These are phyloP conservation scores for Pristis pectinata DNA, from an alignment of 2,797 vertebrate genomes.

Conservation along the genomic window DNA sequence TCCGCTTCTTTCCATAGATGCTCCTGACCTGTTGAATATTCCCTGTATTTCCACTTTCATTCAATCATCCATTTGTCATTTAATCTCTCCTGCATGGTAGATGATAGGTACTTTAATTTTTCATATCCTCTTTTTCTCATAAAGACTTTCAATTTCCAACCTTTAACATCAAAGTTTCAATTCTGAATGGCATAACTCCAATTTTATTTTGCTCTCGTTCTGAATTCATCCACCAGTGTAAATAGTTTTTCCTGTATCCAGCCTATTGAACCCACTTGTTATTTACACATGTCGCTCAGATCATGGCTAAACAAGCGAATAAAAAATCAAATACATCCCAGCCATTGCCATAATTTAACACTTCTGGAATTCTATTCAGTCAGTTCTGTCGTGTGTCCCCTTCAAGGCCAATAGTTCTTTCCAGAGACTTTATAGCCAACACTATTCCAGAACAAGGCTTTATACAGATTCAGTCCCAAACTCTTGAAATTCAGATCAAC, in stretches of 20 bases:
- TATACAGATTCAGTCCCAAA: not conserved
- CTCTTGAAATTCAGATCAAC: not conserved
- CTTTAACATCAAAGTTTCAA: not conserved
- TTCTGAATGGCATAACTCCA: not conserved
- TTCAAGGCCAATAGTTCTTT: not conserved
- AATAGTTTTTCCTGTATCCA: not conserved
- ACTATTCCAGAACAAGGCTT: not conserved
- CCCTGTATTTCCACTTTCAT: too few species aligned
- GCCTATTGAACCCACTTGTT: not conserved
- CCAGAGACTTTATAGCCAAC: not conserved
- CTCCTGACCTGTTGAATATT: too few species aligned
- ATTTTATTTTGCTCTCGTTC: not conserved
- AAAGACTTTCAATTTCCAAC: not conserved
- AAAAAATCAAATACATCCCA: not conserved
- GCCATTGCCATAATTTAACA: not conserved
- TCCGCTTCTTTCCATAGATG: too few species aligned
- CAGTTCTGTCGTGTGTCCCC: not conserved
- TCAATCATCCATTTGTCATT: too few species aligned
- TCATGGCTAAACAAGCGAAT: not conserved
- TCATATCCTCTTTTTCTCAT: not conserved
- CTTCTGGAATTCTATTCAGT: not conserved
- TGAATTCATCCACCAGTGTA: not conserved
- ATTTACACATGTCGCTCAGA: not conserved
- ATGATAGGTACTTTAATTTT: not conserved
- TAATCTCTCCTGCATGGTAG: too few species aligned